Base-by-base conservation (phyloP, 2,797 vertebrate species). In the Eurystomus glaucurus region DNA sequence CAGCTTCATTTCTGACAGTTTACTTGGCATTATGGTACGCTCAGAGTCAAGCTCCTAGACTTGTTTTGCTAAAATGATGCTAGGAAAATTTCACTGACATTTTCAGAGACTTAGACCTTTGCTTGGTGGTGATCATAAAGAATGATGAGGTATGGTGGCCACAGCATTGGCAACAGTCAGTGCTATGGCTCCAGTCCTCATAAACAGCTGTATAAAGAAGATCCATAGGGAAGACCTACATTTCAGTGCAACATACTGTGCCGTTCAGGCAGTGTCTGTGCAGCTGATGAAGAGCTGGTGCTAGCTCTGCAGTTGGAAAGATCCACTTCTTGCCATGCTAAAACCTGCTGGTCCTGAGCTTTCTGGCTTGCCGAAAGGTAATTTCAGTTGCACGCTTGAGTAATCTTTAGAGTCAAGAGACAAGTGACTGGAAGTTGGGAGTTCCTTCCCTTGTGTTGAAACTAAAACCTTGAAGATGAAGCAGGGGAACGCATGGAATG, bases 21-120 rank as follows among this genome's bases (percentile, higher is more conserved):
- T n/a, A 15, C 21, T 35, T 64, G 37, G 17, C 1, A 0, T 37
- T 82, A 25, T 0, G 1, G 0, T 77, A 11, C 0, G 1, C 55
- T 93, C 10, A 4, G 29, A 31, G 26, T 58, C 37, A 28, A 2
- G 5, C 57, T 90, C 29, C 29, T 62, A 8, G 21, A 31, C 8
- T 45, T 52, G 17, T 10, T 12, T 45, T 88, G 69, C 60, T 23
- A n/a, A 66, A 81, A 33, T 41, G 2, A 52, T 4, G 6, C 17
- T 13, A 21, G 43, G 12, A 70, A 39, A 48, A 41, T 17, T 17
- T 77, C 68, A 8, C 21, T 55, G 66, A 7, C 0, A 0, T 39
- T 84, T 83, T 71, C 31, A 57, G 65, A 72, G 62, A 21, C 12
- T 58, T 39, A 62, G 23, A 26, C 35, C 15, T 90, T 22, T 72